Base-by-base conservation (phyloP, 2,113 vertebrate species). In the Otis tarda region DNA sequence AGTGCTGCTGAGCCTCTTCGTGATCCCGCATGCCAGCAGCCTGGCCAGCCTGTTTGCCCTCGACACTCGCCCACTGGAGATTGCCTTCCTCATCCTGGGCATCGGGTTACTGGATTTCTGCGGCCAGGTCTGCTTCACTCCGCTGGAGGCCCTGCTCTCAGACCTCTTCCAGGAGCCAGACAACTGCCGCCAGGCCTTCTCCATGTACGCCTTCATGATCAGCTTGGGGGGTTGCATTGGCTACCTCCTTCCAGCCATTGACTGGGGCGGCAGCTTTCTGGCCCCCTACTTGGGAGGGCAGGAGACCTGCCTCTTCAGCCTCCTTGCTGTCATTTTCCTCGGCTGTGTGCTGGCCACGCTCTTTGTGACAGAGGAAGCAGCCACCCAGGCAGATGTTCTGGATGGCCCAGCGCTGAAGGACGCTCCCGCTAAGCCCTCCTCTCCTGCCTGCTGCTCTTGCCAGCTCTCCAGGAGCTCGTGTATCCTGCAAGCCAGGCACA, bases 91-190 rank as follows among this genome's bases (percentile, higher is more conserved):
- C 41, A 98, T 99, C 65, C 81, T 97, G 60, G 98, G 98, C 4
- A 97, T 98, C 25, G 98, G 98, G 12, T 71, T 99, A 41, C 89
- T 99, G 97, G 98, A 99, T 90, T 99, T 99, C 95, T 99, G 99
- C 0, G 98, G 98, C 61, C 99, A 99, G 95, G 98, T 98, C 60
- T 99, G 99, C 97, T 99, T 99, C 95, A 99, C 99, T 0, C 98
- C 98, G 0, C 92, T 99, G 86, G 98, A 99, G 89, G 99, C 99
- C 2, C 97, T 99, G 92, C 98, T 99, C 60, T 99, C 98, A 0
- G 99, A 99, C 96, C 98, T 99, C 67, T 99, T 98, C 97, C 98
- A 98, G 50, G 98, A 98, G 84, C 98, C 98, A 0, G 98, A 98
- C 79, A 97, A 96, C 89, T 99, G 98, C 89, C 98, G 97, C 69